phyloP scores from a whole-genome alignment of 92 coral and sea anemone genomes.

The Siderastrea radians region DNA sequence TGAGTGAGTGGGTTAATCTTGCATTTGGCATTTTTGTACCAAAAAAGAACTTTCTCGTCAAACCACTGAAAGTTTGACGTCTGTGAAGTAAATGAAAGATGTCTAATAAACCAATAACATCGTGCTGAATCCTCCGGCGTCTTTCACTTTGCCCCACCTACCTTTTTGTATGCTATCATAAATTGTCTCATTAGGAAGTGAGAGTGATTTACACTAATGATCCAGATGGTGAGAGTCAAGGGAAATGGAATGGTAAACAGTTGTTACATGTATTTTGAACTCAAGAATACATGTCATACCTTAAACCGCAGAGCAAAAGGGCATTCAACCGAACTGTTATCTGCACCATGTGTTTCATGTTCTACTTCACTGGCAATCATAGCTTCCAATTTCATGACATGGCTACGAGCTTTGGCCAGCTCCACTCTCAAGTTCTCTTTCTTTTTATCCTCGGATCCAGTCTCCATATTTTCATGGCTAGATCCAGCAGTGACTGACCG shows the following conservation, averaged over 20 bases:
- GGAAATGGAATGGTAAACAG: too few species aligned
- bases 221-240: too few species aligned
- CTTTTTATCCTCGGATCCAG: slow-evolving; percentile 32
- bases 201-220: too few species aligned
- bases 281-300: slow-evolving; percentile 53
- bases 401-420: slow-evolving; percentile 89
- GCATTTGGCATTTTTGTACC: background rate
- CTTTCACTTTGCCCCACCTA: too few species aligned
- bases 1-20: background rate
- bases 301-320: slow-evolving; percentile 87
- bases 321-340: slow-evolving; percentile 47
- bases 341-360: slow-evolving; percentile 50
- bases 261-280: too few species aligned
- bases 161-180: too few species aligned
- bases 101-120: too few species aligned
- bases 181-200: too few species aligned
- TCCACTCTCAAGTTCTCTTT: slow-evolving; percentile 87
- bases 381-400: slow-evolving; percentile 88
- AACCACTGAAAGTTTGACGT: background rate
- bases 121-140: too few species aligned
- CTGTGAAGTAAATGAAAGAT: too few species aligned
- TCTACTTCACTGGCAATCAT: slow-evolving; percentile 78
- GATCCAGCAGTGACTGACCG: slow-evolving; percentile 62
- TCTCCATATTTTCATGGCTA: slow-evolving; percentile 16
- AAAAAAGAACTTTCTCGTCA: background rate